Evolutionary conservation across 2,888 invertebrate genomes (phyloP), one percentile per base, ranked within the genome.

Genomic region (Limnephilus lunatus): DNA sequence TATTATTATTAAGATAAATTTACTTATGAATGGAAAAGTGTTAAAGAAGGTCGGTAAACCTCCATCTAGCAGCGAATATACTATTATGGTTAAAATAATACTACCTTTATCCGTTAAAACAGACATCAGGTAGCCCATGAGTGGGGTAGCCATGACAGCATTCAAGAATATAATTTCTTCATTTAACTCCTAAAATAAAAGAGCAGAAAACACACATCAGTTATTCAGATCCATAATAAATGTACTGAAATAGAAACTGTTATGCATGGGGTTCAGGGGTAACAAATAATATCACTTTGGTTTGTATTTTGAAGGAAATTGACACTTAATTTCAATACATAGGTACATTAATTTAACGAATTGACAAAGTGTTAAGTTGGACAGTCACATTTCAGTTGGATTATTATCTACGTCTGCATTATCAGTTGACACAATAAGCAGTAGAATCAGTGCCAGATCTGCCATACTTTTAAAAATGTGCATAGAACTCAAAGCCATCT

Each of bases 91-190:
- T 9, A 68, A 68, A 68, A n/a, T 68, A 25, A 68, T n/a, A n/a
- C 68, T 89, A 96, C 96, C 97, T 95, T 97, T 97, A 90, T 96
- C 96, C 94, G 96, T 97, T 25, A 97, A 94, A 95, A 97, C 98
- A 91, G 96, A 96, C 96, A 97, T 97, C 1, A 98, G 96, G 94
- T 96, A 95, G 93, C 97, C 96, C 97, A 99, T 98, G 0, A 98
- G 97, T 25, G 97, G 95, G 0, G 98, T 98, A 32, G 97, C 95
- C 95, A 98, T 95, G 82, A 99, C 96, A 0, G 97, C 97, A 94
- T 98, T 97, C 93, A 99, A 96, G 93, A 99, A 97, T 39, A 97
- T 97, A 94, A 97, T 97, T 95, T 98, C 98, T 95, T 99, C 98
- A 90, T 95, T 96, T 91, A 97, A 96, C 95, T 98, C 98, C 94